Evolutionary conservation across 2,888 invertebrate species (phyloP), one percentile per base, ranked within the genome.

Genomic region (Capitulum mitella): DNA sequence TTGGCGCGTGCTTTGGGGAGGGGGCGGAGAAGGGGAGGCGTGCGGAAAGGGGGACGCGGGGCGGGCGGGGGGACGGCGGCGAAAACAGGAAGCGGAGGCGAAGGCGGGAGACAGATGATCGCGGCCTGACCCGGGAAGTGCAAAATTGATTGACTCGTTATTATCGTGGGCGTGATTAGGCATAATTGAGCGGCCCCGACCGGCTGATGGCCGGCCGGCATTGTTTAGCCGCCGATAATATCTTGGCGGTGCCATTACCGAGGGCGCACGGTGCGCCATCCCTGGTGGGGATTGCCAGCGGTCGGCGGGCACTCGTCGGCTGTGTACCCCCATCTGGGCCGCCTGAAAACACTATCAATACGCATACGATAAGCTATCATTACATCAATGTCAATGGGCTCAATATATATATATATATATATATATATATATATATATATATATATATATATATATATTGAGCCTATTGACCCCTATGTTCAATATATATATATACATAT

Each of bases 101-200:
- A 14, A 19, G 64, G 64, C 19, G 64, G 3, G 19, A 61, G 61
- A 34, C 32, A 32, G 34, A 61, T 61, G 34, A 19, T 43, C 43
- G 32, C 34, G 12, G n/a, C 61, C 16, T 29, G 3, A 16, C 32
- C 16, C 32, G 61, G 61, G 61, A 29, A 32, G 64, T 34, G 64
- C 58, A 58, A 19, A 64, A 64, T 64, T 64, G 64, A 64, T 34
- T 64, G 64, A 64, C 64, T 64, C 34, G 34, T 64, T 64, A 64
- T 34, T 64, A 19, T 19, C 64, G 58, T 8, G 19, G 19, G 64
- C 22, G 14, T 34, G 34, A 32, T 64, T 5, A 16, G 64, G 29
- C 16, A 16, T 16, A 34, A 16, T 64, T 3, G 34, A 16, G 16
- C 8, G 34, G 8, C 19, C 6, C n/a, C 6, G 43, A 12, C 5